Conservation (phyloP, 2,888 invertebrate genomes). For the Orchesella flavescens region DNA sequence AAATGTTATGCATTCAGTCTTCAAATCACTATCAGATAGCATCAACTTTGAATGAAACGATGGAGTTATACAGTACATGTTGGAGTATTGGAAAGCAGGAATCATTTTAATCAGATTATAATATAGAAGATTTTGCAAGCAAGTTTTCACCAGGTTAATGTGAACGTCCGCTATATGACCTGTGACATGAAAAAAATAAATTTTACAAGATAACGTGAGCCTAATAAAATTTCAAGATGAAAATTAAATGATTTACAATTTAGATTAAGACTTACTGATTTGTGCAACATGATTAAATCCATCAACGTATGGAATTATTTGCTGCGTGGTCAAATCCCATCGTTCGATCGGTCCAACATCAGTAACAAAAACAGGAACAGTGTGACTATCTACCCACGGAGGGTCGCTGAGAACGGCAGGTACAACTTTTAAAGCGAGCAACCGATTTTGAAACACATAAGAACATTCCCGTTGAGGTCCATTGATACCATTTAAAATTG, state of each 20-base stretch:
- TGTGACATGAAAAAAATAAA: conserved; percentile 30
- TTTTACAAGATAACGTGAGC: not conserved
- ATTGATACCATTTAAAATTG: conserved; percentile 57
- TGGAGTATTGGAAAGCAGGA: conserved; percentile 88
- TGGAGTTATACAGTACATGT: conserved; percentile 87
- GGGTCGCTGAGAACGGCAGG: conserved; percentile 85
- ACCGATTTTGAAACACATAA: conserved; percentile 87
- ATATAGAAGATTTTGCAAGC: conserved; percentile 90
- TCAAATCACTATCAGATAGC: conserved; percentile 80
- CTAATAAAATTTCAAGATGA: not conserved
- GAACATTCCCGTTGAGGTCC: conserved; percentile 64
- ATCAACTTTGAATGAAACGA: conserved; percentile 76
- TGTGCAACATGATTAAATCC: conserved; percentile 93
- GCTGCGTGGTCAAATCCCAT: conserved; percentile 96
- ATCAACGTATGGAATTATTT: conserved; percentile 90
- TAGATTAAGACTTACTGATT: conserved; percentile 77
- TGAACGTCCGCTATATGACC: conserved; percentile 89
- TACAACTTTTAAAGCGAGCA: conserved; percentile 89
- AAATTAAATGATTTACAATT: no score
- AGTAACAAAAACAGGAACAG: conserved; percentile 89
- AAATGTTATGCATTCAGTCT: conserved; percentile 83
- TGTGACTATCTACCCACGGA: conserved; percentile 86
- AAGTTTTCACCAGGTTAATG: conserved; percentile 93
- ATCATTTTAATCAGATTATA: conserved; percentile 84
- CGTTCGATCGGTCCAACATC: conserved; percentile 80